A percentile compares a stretch with the other conserved stretches of the same genome.
phyloP scores from a whole-genome alignment of 2,797 vertebrate species.

The Lagorchestes hirsutus region DNA sequence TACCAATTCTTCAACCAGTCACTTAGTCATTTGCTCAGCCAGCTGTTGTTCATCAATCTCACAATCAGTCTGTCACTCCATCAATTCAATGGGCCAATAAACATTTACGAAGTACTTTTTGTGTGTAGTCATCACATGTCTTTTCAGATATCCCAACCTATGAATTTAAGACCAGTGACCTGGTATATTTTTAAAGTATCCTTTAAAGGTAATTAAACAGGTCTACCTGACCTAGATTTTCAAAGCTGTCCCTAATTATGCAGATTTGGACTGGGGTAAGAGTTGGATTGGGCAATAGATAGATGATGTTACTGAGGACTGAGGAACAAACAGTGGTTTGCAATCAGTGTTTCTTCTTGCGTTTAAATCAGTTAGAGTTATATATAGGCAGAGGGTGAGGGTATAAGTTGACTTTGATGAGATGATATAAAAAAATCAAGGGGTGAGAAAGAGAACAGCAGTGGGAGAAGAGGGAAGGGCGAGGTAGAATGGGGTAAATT shows the following conservation, averaged over 20 bases:
- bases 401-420: neutral
- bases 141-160: neutral
- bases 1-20: neutral
- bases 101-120: neutral
- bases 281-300: neutral
- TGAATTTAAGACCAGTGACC: neutral
- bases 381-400: neutral
- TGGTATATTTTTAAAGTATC: neutral
- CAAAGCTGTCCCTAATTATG: neutral
- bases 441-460: neutral
- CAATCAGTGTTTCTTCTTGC: neutral
- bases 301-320: neutral
- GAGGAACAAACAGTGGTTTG: neutral
- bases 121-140: neutral
- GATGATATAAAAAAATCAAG: neutral
- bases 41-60: neutral
- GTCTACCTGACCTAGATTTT: neutral
- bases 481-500: neutral
- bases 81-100: neutral
- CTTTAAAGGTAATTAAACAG: neutral
- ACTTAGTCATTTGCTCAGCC: neutral
- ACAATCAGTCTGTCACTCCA: neutral
- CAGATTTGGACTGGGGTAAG: neutral
- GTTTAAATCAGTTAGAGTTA: neutral
- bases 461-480: neutral